These are phyloP conservation scores for Tinamus guttatus DNA, from an alignment of 2,113 vertebrate genomes.

Conservation along the genomic window DNA sequence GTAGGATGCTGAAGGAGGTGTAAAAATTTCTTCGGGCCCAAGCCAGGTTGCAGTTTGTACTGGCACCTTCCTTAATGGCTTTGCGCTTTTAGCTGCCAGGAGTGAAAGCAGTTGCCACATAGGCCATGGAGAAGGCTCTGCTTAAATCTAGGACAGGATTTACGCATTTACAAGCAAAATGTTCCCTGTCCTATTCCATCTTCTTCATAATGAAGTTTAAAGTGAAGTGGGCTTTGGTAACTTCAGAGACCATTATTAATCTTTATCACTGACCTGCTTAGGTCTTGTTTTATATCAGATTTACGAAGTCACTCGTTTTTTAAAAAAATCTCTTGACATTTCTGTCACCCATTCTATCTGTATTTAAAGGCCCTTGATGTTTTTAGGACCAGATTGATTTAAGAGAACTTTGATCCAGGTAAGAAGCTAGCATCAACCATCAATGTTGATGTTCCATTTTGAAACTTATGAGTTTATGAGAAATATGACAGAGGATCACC, in stretches of 20 bases:
- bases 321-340: background rate
- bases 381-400: conserved; percentile 29
- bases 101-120: background rate
- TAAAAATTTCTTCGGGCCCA: background rate
- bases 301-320: background rate
- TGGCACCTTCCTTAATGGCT: background rate
- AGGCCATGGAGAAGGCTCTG: background rate
- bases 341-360: background rate
- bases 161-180: fast-evolving
- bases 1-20: background rate
- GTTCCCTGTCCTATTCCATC: background rate
- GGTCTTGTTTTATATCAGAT: conserved; percentile 15
- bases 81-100: background rate
- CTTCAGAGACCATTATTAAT: background rate
- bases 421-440: conserved; percentile 6
- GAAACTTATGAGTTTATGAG: background rate
- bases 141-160: background rate
- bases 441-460: background rate
- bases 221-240: background rate
- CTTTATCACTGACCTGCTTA: background rate
- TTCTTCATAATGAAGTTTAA: background rate
- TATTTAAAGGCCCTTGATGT: conserved; percentile 49
- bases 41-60: background rate
- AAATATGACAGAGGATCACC: background rate
- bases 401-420: background rate